Evolutionary conservation across 2,113 vertebrate genomes (phyloP).

Genomic region (Epinephelus cyanopodus): DNA sequence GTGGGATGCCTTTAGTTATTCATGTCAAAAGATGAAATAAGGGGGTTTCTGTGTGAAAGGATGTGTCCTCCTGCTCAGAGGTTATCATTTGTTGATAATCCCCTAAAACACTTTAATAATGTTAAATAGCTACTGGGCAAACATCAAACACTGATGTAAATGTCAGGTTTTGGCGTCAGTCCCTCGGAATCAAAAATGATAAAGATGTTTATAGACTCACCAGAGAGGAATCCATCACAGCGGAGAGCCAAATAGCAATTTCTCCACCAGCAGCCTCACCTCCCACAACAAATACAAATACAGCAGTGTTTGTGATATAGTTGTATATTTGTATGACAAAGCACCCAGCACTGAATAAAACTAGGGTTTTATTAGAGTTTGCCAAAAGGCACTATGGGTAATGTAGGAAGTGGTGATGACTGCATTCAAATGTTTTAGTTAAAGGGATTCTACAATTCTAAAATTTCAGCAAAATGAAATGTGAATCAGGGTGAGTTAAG

Average conservation of each 20-base stretch:
- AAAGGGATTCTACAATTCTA: not conserved
- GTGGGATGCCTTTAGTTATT: constrained; percentile 6
- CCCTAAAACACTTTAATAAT: constrained; percentile 8
- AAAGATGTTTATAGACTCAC: not conserved
- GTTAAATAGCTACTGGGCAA: not conserved
- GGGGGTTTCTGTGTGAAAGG: not conserved
- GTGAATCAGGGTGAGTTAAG: too few species aligned
- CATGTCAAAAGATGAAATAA: constrained; percentile 28
- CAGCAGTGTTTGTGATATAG: not conserved
- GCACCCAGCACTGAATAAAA: not conserved
- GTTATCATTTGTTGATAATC: constrained; percentile 2
- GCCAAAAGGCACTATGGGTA: not conserved
- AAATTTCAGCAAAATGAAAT: too few species aligned
- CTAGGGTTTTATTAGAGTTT: too few species aligned
- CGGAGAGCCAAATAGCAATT: not conserved
- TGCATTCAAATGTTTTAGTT: not conserved
- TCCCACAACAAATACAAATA: not conserved
- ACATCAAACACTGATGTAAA: constrained; percentile 15
- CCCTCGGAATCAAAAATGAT: constrained; percentile 26
- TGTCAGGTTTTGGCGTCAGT: constrained; percentile 25
- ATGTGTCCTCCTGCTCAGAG: not conserved
- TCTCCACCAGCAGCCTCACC: not conserved
- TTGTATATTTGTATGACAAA: not conserved
- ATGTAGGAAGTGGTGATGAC: not conserved
- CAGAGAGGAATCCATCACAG: constrained; percentile 12